Evolutionary conservation across 2,113 vertebrate species (phyloP).

Genomic region (Halcyon senegalensis): DNA sequence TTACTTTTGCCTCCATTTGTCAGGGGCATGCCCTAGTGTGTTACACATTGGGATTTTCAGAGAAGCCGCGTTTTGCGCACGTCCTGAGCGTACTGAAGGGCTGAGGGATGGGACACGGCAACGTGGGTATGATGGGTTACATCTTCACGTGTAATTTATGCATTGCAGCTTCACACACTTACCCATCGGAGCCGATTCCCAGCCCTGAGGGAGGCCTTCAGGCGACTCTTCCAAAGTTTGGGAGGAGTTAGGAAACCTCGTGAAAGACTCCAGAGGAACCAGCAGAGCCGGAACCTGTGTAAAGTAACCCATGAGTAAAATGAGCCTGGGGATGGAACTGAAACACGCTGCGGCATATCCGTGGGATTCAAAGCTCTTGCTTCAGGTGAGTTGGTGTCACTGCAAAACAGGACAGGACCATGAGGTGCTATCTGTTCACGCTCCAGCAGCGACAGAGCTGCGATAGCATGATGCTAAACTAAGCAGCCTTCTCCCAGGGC

Average conservation of each 20-base stretch:
- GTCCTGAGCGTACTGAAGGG: not conserved
- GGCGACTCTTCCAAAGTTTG: not conserved
- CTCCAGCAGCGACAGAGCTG: not conserved
- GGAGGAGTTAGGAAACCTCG: not conserved
- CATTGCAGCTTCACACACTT: not conserved
- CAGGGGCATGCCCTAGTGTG: not conserved
- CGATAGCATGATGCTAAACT: not conserved
- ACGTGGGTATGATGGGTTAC: accelerated
- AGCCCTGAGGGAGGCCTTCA: not conserved
- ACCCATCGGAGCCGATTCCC: not conserved
- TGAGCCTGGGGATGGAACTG: not conserved
- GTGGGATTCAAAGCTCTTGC: not conserved
- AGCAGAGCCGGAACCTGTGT: not conserved
- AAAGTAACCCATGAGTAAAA: not conserved
- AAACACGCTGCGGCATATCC: not conserved
- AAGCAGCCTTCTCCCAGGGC: not conserved
- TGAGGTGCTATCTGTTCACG: not conserved
- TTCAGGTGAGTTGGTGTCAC: not conserved
- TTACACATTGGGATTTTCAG: not conserved
- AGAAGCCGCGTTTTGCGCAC: not conserved
- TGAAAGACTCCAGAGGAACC: not conserved
- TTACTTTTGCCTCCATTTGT: not conserved
- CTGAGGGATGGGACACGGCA: not conserved
- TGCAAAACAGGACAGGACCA: not conserved
- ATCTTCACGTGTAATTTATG: not conserved